phyloP scores from a whole-genome alignment of 2,888 invertebrate genomes.

The Agrochola lychnidis region DNA sequence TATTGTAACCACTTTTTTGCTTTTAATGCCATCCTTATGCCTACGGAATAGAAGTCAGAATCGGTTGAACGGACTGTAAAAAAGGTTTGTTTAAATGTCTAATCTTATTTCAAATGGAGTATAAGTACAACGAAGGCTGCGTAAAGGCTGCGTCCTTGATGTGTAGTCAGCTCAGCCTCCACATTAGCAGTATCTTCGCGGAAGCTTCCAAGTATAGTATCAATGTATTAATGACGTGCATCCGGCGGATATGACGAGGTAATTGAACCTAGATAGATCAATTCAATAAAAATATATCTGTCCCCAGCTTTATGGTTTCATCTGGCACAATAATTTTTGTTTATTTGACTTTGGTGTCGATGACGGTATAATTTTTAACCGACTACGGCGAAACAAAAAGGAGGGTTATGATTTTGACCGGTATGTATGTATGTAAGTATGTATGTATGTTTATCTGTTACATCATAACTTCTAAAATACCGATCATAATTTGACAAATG shows the following conservation, averaged over 20 bases:
- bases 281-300: slow-evolving; percentile 20
- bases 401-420: too few relatives aligned
- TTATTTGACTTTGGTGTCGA: neutral
- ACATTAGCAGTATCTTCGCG: slow-evolving; percentile 14
- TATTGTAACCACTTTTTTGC: too few relatives aligned
- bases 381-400: too few relatives aligned
- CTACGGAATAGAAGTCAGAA: too few relatives aligned
- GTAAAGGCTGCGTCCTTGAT: slow-evolving; percentile 8
- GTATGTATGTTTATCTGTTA: too few relatives aligned
- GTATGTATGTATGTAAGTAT: too few relatives aligned
- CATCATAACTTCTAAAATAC: too few relatives aligned
- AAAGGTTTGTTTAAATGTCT: too few relatives aligned
- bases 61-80: too few relatives aligned
- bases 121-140: neutral
- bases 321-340: slow-evolving; percentile 3
- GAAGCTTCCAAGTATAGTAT: slow-evolving; percentile 19
- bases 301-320: slow-evolving; percentile 21
- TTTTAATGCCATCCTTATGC: too few relatives aligned
- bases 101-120: too few relatives aligned
- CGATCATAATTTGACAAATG: too few relatives aligned
- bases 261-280: slow-evolving; percentile 13
- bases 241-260: slow-evolving; percentile 26
- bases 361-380: slow-evolving; percentile 14
- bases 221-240: slow-evolving; percentile 22
- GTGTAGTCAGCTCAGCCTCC: slow-evolving; percentile 5